phyloP scores from a whole-genome alignment of 2,797 vertebrate genomes.

The Saguinus oedipus region DNA sequence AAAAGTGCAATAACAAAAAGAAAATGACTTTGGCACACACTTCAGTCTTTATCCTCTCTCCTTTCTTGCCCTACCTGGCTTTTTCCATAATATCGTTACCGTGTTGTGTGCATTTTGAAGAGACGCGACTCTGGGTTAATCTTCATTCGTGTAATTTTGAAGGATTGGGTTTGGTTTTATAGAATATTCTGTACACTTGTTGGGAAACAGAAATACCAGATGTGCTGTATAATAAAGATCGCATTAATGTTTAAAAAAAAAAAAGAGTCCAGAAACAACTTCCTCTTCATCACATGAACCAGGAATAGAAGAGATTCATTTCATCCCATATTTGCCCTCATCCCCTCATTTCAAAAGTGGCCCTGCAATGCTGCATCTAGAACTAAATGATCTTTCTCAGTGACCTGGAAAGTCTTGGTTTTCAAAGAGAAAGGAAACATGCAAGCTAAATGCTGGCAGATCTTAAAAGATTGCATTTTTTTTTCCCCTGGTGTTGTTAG shows the following conservation, averaged over 20 bases:
- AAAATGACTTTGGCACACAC: slow-evolving; percentile 53
- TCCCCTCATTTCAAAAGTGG: not conserved
- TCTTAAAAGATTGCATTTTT: not conserved
- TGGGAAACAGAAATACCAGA: slow-evolving; percentile 54
- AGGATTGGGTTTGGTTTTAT: slow-evolving; percentile 67
- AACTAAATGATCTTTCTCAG: not conserved
- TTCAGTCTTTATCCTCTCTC: not conserved
- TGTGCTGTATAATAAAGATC: slow-evolving; percentile 78
- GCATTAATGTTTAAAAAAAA: slow-evolving; percentile 36
- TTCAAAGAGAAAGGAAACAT: not conserved
- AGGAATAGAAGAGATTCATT: not conserved
- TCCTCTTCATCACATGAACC: not conserved
- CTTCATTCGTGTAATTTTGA: slow-evolving; percentile 62
- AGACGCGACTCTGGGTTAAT: slow-evolving; percentile 48
- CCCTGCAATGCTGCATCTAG: not conserved
- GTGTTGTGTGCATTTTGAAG: slow-evolving; percentile 62
- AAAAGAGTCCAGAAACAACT: not conserved
- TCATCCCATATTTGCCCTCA: not conserved
- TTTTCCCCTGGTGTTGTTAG: not conserved
- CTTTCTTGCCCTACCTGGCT: slow-evolving; percentile 1
- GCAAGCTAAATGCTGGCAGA: not conserved
- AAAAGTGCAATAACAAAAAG: slow-evolving; percentile 77
- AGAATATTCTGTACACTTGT: slow-evolving; percentile 49
- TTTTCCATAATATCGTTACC: slow-evolving; percentile 15
- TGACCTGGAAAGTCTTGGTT: not conserved